phyloP scores from a whole-genome alignment of 2,797 vertebrate species.

The Ptychadena robeensis region DNA sequence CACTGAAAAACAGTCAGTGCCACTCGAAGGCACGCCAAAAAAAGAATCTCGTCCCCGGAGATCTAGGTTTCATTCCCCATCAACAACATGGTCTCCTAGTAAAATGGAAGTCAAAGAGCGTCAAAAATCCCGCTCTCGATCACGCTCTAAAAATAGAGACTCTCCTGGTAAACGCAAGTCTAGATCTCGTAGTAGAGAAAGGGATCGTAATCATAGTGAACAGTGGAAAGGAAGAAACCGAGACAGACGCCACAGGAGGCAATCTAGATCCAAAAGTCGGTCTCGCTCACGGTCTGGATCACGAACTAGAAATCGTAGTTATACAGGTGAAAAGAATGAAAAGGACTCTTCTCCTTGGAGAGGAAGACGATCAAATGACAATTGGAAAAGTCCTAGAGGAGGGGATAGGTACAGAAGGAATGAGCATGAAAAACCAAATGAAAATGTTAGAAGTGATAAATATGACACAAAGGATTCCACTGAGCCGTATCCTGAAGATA shows the following conservation, averaged over 20 bases:
- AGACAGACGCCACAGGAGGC: slow-evolving; percentile 77
- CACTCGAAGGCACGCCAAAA: slow-evolving; percentile 70
- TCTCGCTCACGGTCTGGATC: slow-evolving; percentile 81
- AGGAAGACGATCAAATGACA: slow-evolving; percentile 79
- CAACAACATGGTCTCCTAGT: slow-evolving; percentile 91
- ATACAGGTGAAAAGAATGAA: slow-evolving; percentile 75
- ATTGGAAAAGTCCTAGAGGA: slow-evolving; percentile 81
- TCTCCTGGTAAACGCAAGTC: slow-evolving; percentile 76
- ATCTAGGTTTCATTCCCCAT: slow-evolving; percentile 93
- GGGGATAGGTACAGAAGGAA: slow-evolving; percentile 79
- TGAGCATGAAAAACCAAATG: slow-evolving; percentile 74
- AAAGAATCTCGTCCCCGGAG: slow-evolving; percentile 82
- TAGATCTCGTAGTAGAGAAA: slow-evolving; percentile 81
- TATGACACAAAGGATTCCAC: slow-evolving; percentile 70
- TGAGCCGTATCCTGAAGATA: slow-evolving; percentile 78
- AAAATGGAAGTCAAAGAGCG: slow-evolving; percentile 74
- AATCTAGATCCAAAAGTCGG: slow-evolving; percentile 81
- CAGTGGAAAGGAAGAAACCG: slow-evolving; percentile 76
- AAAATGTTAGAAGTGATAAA: slow-evolving; percentile 77
- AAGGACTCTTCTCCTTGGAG: slow-evolving; percentile 85
- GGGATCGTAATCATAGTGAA: slow-evolving; percentile 73
- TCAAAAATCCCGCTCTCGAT: slow-evolving; percentile 69
- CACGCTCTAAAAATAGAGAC: slow-evolving; percentile 70
- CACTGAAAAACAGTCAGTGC: slow-evolving; percentile 62
- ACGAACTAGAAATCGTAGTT: slow-evolving; percentile 73